Evolutionary conservation across 1,140 invertebrate genomes (phyloP), one percentile per base, ranked within the genome.

Genomic region (Holotrichia oblita): DNA sequence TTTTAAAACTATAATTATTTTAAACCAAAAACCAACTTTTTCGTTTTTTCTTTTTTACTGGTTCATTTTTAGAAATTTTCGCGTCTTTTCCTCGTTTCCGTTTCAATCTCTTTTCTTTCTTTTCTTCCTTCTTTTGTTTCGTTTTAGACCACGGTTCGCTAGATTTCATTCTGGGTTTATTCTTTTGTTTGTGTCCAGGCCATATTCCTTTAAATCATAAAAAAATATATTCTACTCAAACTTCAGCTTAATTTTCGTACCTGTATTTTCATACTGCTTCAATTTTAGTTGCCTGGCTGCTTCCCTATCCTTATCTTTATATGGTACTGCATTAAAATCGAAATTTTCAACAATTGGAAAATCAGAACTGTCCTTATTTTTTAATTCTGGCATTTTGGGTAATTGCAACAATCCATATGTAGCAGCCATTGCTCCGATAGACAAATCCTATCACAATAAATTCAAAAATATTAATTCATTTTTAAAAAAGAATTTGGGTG

Each of bases 371-470:
- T 92, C 89, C 78, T 90, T 89, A 44, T 91, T 91, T 85, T 94
- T 96, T 0, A 98, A 87, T 89, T 99, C 98, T 0, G 97, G 97
- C 97, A 99, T 99, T 85, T 93, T 92, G 0, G 98, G 98, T 81
- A 99, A 87, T 85, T 94, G 94, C 9, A 99, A 84, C 2, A 99
- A 89, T 0, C 97, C 97, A 89, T 97, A 99, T 76, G 94, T 93
- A 74, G 91, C 93, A 0, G 96, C 98, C 74, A 98, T 89, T 83
- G 93, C 91, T 20, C 94, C 96, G 79, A 99, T 88, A 83, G 98
- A 92, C 6, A 99, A 87, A 87, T 99, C 96, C 90, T 85, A 79
- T 12, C 12, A 22, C n/a, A 48, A 14, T 48, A 48, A 8, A 34
- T 34, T 55, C 7, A 12, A 69, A 81, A 81, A 81, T 41, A 40